Percentiles rank a stretch among this genome's conserved stretches.
Conservation (phyloP, 2,888 invertebrate genomes). For the Thelaira solivaga region DNA sequence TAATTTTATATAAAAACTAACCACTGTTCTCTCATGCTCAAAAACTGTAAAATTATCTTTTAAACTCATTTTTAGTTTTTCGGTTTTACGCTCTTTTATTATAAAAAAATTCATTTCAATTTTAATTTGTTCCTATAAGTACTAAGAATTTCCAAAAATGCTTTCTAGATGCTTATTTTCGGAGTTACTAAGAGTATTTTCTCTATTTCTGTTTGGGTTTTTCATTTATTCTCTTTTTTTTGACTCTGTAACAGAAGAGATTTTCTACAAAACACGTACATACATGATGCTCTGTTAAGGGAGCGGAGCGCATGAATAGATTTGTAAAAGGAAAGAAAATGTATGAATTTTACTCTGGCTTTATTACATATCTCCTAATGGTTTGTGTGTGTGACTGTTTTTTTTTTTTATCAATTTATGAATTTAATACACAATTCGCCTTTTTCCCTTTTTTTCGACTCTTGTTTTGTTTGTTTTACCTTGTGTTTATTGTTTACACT, state of each 20-base stretch:
- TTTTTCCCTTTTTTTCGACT: neutral
- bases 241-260: neutral
- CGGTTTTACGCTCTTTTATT: conserved; percentile 16
- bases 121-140: conserved; percentile 8
- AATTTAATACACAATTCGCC: conserved; percentile 15
- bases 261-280: no score
- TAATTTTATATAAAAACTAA: conserved; percentile 13
- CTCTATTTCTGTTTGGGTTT: neutral
- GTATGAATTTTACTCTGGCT: no score
- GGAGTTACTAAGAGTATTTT: conserved; percentile 13
- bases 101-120: conserved; percentile 11
- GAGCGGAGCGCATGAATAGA: no score
- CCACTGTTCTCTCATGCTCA: conserved; percentile 3
- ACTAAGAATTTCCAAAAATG: neutral
- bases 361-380: neutral
- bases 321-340: no score
- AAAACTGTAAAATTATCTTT: conserved; percentile 13
- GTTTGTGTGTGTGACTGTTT: neutral
- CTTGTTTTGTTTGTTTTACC: conserved; percentile 48
- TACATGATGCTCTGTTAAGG: no score
- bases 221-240: neutral
- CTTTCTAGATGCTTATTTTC: conserved; percentile 12
- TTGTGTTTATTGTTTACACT: conserved; percentile 59
- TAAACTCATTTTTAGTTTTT: neutral
- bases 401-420: conserved; percentile 16